phyloP scores from a whole-genome alignment of 1,140 invertebrate species.

The Polyergus mexicanus region DNA sequence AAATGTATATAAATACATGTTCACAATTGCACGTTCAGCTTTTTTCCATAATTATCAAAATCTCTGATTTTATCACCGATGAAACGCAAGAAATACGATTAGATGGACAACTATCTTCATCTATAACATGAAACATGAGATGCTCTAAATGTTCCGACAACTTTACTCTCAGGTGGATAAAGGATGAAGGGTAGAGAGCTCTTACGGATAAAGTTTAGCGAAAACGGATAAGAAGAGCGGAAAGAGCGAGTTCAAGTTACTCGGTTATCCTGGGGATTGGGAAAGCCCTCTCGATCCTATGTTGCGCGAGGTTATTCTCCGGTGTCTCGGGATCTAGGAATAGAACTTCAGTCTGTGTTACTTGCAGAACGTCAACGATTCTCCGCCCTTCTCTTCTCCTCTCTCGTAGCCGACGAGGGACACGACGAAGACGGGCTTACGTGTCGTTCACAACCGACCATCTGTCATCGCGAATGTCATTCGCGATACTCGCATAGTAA shows the following conservation, averaged over 20 bases:
- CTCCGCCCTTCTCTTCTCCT: conserved; percentile 6
- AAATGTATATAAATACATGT: not conserved
- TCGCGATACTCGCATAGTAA: not conserved
- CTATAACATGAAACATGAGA: not conserved
- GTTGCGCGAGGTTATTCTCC: conserved; percentile 71
- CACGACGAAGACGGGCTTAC: not conserved
- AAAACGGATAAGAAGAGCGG: not conserved
- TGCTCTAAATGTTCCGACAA: not conserved
- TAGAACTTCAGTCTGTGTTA: conserved; percentile 64
- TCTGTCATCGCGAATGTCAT: conserved; percentile 12
- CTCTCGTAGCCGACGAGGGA: conserved; percentile 17
- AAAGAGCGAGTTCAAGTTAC: conserved; percentile 18
- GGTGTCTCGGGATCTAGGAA: conserved; percentile 70
- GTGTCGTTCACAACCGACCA: not conserved
- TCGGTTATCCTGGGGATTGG: conserved; percentile 71
- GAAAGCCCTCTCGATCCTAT: conserved; percentile 73
- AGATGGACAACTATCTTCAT: not conserved
- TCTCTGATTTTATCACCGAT: not conserved
- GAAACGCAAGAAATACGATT: not conserved
- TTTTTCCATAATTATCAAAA: not conserved
- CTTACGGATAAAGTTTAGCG: conserved; percentile 19
- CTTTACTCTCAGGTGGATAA: conserved; percentile 17
- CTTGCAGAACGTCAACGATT: conserved; percentile 35
- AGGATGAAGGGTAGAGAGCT: not conserved
- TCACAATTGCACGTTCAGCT: no score